These are phyloP conservation scores for Sialis fuliginosa DNA, from an alignment of 2,888 invertebrate species.

Conservation along the genomic window DNA sequence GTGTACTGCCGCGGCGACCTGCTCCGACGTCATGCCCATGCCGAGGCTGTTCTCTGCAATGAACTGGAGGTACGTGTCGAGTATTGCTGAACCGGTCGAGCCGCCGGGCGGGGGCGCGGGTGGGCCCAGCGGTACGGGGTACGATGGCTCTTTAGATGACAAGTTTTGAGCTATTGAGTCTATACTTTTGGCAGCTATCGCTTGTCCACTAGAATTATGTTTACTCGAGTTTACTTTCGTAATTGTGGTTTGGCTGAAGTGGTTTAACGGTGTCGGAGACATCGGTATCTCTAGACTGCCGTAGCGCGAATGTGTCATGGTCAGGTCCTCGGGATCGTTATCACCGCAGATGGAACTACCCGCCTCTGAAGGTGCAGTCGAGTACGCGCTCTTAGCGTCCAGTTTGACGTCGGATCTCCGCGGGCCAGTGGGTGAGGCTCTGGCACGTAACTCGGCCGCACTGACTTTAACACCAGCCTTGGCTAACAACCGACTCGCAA, in stretches of 20 bases:
- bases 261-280: constrained; percentile 31
- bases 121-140: constrained; percentile 39
- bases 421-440: constrained; percentile 74
- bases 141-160: constrained; percentile 43
- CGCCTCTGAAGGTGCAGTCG: constrained; percentile 49
- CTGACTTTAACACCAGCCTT: constrained; percentile 80
- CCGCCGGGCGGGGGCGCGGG: constrained; percentile 22
- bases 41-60: constrained; percentile 70
- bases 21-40: constrained; percentile 45
- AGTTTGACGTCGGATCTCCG: constrained; percentile 58
- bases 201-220: constrained; percentile 23
- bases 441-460: constrained; percentile 63
- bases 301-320: constrained; percentile 32
- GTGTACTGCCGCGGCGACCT: constrained; percentile 52
- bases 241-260: constrained; percentile 32
- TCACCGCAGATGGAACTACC: constrained; percentile 58
- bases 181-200: constrained; percentile 45
- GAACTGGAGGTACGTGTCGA: constrained; percentile 77
- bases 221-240: constrained; percentile 42
- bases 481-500: constrained; percentile 65
- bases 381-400: constrained; percentile 50
- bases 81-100: constrained; percentile 55
- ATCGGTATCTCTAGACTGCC: constrained; percentile 20
- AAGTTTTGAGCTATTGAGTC: constrained; percentile 42
- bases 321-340: constrained; percentile 71